These are phyloP conservation scores for Scaptomyza graminum DNA, from an alignment of 1,140 invertebrate species.

Conservation along the genomic window DNA sequence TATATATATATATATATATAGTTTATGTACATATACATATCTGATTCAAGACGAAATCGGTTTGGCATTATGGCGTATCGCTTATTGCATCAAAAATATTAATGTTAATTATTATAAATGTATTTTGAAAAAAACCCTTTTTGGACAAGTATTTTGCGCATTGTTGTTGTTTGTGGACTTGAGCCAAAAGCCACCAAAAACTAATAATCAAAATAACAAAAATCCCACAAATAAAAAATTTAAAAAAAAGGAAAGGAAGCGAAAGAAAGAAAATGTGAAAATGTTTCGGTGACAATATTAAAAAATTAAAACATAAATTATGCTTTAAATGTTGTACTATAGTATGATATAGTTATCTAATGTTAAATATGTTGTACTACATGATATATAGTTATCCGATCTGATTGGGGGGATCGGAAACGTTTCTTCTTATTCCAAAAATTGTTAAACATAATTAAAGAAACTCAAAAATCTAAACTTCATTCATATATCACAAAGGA, in stretches of 20 bases:
- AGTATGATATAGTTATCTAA: slow-evolving; percentile 5
- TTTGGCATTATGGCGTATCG: slow-evolving; percentile 62
- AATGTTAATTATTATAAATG: slow-evolving; percentile 35
- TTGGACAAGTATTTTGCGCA: slow-evolving; percentile 63
- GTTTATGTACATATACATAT: slow-evolving; percentile 10
- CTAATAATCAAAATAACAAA: slow-evolving; percentile 1
- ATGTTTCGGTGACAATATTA: slow-evolving; percentile 69
- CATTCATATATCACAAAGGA: too few species aligned
- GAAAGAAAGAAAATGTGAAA: slow-evolving; percentile 15
- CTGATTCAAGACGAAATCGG: slow-evolving; percentile 19
- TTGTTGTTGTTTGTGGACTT: slow-evolving; percentile 25
- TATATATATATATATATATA: slow-evolving; percentile 4
- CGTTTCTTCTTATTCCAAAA: slow-evolving; percentile 4
- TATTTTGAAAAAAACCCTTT: slow-evolving; percentile 51
- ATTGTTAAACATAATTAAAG: slow-evolving; percentile 1
- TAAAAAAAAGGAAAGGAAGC: slow-evolving; percentile 9
- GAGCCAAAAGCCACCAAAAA: slow-evolving; percentile 12
- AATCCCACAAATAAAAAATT: background rate
- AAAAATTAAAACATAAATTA: slow-evolving; percentile 47
- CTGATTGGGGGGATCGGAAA: background rate
- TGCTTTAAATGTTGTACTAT: slow-evolving; percentile 45
- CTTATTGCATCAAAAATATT: slow-evolving; percentile 55
- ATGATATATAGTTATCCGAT: slow-evolving; percentile 4
- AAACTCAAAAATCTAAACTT: too few species aligned
- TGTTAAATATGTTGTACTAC: background rate